These are phyloP conservation scores for Sebastiscus tertius DNA, from an alignment of 2,797 vertebrate genomes.

Conservation along the genomic window DNA sequence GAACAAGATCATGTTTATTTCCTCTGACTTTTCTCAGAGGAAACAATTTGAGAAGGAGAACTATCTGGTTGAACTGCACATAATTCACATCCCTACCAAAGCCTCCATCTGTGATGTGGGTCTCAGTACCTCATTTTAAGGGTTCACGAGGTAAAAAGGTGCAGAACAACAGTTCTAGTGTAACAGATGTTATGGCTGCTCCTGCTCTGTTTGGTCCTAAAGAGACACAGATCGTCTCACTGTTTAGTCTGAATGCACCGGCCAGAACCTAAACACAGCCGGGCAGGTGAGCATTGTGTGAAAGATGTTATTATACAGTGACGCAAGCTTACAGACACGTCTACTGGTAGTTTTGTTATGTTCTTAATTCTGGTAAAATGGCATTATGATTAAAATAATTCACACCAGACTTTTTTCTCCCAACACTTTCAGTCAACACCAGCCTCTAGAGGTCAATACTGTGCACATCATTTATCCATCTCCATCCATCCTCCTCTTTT, in stretches of 20 bases:
- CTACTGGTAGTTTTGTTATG: background rate
- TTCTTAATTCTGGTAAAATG: background rate
- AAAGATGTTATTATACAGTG: background rate
- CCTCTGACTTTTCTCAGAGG: background rate
- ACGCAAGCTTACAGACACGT: background rate
- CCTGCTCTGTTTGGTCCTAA: slow-evolving; percentile 21
- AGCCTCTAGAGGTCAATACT: background rate
- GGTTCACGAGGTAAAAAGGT: background rate
- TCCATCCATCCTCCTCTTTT: background rate
- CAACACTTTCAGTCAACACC: background rate
- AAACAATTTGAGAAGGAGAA: background rate
- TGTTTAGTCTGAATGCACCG: slow-evolving; percentile 61
- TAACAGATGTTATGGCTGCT: slow-evolving; percentile 45
- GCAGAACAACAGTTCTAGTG: background rate
- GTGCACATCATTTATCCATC: background rate
- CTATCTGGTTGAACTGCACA: too few relatives aligned
- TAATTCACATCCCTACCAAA: too few relatives aligned
- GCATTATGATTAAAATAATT: background rate
- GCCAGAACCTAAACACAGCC: slow-evolving; percentile 33
- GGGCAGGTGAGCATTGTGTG: slow-evolving; percentile 26
- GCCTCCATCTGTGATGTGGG: too few relatives aligned
- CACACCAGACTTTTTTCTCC: background rate
- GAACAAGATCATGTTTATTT: background rate
- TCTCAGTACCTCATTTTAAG: background rate
- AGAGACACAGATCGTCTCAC: slow-evolving; percentile 7